Conservation (phyloP, 2,888 invertebrate genomes). For the Philhelius pedissequus region DNA sequence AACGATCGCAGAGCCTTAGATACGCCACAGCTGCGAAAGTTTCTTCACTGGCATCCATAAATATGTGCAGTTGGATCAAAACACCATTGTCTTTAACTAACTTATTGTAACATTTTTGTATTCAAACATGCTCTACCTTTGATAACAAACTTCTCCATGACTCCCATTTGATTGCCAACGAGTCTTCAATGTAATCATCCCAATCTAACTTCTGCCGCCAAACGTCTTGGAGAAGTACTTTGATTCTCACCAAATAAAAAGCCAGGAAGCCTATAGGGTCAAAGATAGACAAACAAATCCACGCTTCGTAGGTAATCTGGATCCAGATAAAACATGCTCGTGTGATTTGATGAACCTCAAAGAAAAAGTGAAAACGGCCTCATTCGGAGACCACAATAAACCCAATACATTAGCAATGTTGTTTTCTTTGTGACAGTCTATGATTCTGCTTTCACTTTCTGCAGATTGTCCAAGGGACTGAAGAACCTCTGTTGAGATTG, state of each 20-base stretch:
- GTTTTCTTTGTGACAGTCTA: not conserved
- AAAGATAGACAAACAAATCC: slow-evolving; percentile 56
- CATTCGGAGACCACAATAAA: not conserved
- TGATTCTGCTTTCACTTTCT: too few relatives aligned
- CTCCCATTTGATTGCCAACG: slow-evolving; percentile 20
- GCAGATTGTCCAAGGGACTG: too few relatives aligned
- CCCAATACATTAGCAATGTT: slow-evolving; percentile 11
- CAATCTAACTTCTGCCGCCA: slow-evolving; percentile 6
- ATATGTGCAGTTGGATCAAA: slow-evolving; percentile 18
- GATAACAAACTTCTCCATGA: slow-evolving; percentile 28
- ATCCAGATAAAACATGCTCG: not conserved
- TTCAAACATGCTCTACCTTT: slow-evolving; percentile 18
- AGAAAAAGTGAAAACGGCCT: not conserved
- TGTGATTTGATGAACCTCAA: not conserved
- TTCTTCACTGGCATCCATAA: not conserved
- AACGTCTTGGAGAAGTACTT: slow-evolving; percentile 60
- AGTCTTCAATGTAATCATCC: slow-evolving; percentile 47
- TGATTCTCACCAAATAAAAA: slow-evolving; percentile 41
- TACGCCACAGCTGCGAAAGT: not conserved
- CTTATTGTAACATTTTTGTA: slow-evolving; percentile 54
- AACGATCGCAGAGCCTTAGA: not conserved
- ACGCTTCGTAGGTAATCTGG: slow-evolving; percentile 44
- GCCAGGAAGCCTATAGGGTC: slow-evolving; percentile 54
- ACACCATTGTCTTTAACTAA: not conserved
- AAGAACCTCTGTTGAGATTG: too few relatives aligned